Percentiles rank a stretch among this genome's conserved stretches.
phyloP scores from a whole-genome alignment of 2,888 invertebrate genomes.

The Electrophaes corylata region DNA sequence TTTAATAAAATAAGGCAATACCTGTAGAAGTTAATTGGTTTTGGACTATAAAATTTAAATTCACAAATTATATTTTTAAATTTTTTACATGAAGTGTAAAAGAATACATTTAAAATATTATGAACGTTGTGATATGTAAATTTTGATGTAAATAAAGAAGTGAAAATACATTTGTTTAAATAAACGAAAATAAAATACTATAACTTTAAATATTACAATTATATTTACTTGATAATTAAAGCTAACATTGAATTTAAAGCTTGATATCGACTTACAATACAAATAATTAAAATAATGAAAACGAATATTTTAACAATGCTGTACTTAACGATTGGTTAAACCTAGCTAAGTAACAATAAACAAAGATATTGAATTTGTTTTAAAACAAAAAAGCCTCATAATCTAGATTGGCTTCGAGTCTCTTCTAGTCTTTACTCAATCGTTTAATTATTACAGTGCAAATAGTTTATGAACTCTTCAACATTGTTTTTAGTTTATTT shows the following conservation, averaged over 20 bases:
- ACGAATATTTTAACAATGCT: constrained; percentile 23
- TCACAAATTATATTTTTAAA: background rate
- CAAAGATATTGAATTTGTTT: background rate
- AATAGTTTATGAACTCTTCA: background rate
- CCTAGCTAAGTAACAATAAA: constrained; percentile 26
- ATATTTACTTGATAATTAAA: constrained; percentile 76
- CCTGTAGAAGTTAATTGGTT: constrained; percentile 32
- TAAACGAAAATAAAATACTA: constrained; percentile 35
- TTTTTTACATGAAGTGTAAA: background rate
- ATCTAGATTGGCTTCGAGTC: background rate
- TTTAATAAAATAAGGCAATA: constrained; percentile 49
- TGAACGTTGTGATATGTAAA: constrained; percentile 53
- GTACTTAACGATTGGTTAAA: constrained; percentile 32
- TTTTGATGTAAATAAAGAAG: constrained; percentile 43
- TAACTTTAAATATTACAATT: constrained; percentile 56
- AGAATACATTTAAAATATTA: constrained; percentile 25
- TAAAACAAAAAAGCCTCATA: constrained; percentile 10
- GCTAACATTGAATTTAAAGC: constrained; percentile 84
- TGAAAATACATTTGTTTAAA: constrained; percentile 30
- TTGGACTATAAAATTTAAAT: background rate
- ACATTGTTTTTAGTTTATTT: too few relatives aligned
- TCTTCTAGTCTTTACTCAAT: background rate
- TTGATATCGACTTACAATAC: constrained; percentile 73
- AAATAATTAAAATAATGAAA: constrained; percentile 34
- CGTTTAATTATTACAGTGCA: background rate